Evolutionary conservation across 2,888 invertebrate species (phyloP).

Genomic region (Cephus pulcher): DNA sequence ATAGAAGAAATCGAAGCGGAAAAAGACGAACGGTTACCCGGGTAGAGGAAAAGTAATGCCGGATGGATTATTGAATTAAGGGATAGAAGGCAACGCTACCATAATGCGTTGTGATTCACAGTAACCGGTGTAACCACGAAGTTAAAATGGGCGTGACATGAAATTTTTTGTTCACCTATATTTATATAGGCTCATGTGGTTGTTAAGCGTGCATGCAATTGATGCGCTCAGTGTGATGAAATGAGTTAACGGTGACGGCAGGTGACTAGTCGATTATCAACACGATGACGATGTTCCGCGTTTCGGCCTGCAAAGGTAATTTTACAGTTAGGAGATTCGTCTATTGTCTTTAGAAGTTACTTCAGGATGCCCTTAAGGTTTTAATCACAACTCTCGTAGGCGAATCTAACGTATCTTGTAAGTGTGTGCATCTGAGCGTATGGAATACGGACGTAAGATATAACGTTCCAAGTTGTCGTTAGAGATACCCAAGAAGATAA

Average conservation of each 20-base stretch:
- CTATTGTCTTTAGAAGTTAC: neutral
- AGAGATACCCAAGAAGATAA: neutral
- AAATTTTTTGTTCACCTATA: too few relatives aligned
- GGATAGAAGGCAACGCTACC: too few relatives aligned
- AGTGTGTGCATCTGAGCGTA: neutral
- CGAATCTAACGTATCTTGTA: neutral
- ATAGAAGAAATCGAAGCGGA: constrained; percentile 4
- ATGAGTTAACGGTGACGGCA: constrained; percentile 34
- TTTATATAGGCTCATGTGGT: neutral
- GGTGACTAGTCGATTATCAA: constrained; percentile 58
- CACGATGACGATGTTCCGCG: constrained; percentile 21
- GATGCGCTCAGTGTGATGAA: neutral
- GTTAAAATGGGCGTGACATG: too few relatives aligned
- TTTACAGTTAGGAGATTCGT: constrained; percentile 5
- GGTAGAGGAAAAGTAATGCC: too few relatives aligned
- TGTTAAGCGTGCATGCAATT: neutral
- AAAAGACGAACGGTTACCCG: constrained; percentile 14
- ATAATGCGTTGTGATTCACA: too few relatives aligned
- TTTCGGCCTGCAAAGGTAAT: neutral
- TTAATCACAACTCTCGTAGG: neutral
- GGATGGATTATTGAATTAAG: too few relatives aligned
- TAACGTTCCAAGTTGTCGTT: neutral
- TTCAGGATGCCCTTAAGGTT: neutral
- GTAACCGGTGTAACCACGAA: too few relatives aligned
- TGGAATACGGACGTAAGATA: neutral